Evolutionary conservation across 1,140 invertebrate genomes (phyloP).

Genomic region (Hyposmocoma kahamanoa): DNA sequence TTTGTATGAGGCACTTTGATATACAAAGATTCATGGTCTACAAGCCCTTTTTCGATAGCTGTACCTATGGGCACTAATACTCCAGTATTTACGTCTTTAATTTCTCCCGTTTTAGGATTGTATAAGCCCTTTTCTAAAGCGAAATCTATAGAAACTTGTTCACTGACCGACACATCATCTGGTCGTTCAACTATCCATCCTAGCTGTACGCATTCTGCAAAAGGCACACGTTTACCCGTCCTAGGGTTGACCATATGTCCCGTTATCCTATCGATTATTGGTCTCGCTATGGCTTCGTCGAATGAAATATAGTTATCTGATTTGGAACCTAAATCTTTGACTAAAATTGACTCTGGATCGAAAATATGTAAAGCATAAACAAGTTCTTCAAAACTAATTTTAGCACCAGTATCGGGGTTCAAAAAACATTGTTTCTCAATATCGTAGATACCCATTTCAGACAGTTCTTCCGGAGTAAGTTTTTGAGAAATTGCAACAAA

Average conservation of each 20-base stretch:
- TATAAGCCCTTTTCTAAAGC: slow-evolving; percentile 80
- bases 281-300: slow-evolving; percentile 82
- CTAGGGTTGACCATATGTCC: slow-evolving; percentile 89
- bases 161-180: slow-evolving; percentile 60
- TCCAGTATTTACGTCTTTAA: slow-evolving; percentile 78
- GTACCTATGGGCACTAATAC: slow-evolving; percentile 78
- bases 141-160: slow-evolving; percentile 76
- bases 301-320: slow-evolving; percentile 80
- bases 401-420: slow-evolving; percentile 83
- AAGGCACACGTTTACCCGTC: slow-evolving; percentile 85
- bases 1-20: slow-evolving; percentile 81
- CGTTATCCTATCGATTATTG: slow-evolving; percentile 83
- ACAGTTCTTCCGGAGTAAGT: slow-evolving; percentile 78
- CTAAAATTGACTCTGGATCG: slow-evolving; percentile 82
- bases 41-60: slow-evolving; percentile 81
- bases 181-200: slow-evolving; percentile 80
- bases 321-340: slow-evolving; percentile 84
- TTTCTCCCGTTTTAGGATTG: slow-evolving; percentile 77
- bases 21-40: slow-evolving; percentile 83
- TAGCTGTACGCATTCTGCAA: slow-evolving; percentile 87
- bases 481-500: slow-evolving; percentile 70
- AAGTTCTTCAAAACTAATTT: slow-evolving; percentile 85
- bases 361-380: slow-evolving; percentile 83
- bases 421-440: slow-evolving; percentile 82
- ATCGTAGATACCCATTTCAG: slow-evolving; percentile 84